Percentiles rank a stretch among this genome's conserved stretches.
Conservation (phyloP, 2,888 invertebrate species). For the Rotaria macrura region DNA sequence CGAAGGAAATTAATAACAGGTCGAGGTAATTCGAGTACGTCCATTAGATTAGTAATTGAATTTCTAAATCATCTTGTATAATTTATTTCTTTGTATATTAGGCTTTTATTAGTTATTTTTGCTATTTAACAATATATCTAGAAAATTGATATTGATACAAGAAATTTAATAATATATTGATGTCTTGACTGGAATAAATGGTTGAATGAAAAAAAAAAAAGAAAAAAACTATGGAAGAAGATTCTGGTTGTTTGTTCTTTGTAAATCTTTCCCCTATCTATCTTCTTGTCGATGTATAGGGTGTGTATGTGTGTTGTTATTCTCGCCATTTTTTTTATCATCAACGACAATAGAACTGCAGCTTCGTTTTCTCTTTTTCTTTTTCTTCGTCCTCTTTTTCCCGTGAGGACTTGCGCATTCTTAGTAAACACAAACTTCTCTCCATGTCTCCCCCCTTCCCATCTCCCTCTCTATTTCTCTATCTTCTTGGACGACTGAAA, state of each 20-base stretch:
- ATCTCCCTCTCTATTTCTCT: neutral
- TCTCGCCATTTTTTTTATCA: conserved; percentile 1
- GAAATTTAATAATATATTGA: neutral
- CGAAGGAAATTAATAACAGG: conserved; percentile 34
- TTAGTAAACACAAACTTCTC: neutral
- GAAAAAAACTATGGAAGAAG: neutral
- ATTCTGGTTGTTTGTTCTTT: neutral
- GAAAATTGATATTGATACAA: neutral
- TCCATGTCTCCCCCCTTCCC: neutral
- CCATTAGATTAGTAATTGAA: conserved; percentile 16
- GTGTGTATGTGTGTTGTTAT: neutral
- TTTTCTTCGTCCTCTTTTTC: neutral
- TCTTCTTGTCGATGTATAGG: neutral
- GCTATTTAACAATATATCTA: neutral
- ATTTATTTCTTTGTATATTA: neutral
- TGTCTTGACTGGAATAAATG: neutral
- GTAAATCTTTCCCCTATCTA: neutral
- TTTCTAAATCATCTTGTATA: neutral
- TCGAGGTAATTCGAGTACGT: conserved; percentile 32
- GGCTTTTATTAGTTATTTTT: too few species aligned
- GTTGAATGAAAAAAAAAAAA: neutral
- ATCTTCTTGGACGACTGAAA: neutral
- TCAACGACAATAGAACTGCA: neutral
- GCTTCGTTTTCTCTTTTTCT: neutral
- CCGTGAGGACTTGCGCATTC: conserved; percentile 8